A percentile compares a stretch with the other conserved stretches of the same genome.
phyloP scores from a whole-genome alignment of 2,888 invertebrate species.

The Apocheima hispidaria region DNA sequence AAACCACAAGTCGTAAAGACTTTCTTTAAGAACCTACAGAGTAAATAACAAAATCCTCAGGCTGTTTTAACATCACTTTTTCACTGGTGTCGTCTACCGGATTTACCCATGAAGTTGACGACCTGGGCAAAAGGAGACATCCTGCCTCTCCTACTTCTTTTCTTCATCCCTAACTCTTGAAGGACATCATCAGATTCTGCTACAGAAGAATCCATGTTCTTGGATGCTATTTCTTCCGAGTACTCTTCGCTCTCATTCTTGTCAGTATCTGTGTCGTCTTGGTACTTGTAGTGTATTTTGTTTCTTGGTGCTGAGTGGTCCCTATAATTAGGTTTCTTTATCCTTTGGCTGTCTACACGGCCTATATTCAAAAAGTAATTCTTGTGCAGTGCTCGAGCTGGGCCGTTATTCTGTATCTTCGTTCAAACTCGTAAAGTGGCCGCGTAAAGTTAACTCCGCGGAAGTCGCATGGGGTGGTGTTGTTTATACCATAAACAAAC shows the following conservation, averaged over 20 bases:
- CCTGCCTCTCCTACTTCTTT: slow-evolving; percentile 66
- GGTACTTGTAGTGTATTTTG: slow-evolving; percentile 61
- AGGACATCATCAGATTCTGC: slow-evolving; percentile 69
- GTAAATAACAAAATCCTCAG: slow-evolving; percentile 42
- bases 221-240: slow-evolving; percentile 69
- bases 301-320: slow-evolving; percentile 52
- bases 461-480: no score
- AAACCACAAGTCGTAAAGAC: background rate
- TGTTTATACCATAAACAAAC: no score
- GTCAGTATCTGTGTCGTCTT: slow-evolving; percentile 65
- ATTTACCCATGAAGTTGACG: slow-evolving; percentile 79
- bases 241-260: slow-evolving; percentile 70
- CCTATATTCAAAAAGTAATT: no score
- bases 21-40: slow-evolving; percentile 24
- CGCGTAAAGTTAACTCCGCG: no score
- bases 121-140: slow-evolving; percentile 74
- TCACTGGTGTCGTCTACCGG: slow-evolving; percentile 65
- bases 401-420: no score
- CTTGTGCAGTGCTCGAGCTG: no score
- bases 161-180: slow-evolving; percentile 67
- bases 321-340: slow-evolving; percentile 23
- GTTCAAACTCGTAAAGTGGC: no score
- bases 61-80: slow-evolving; percentile 41
- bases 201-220: slow-evolving; percentile 68
- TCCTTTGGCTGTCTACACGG: background rate